A percentile compares a stretch with the other conserved stretches of the same genome.
phyloP scores from a whole-genome alignment of 1,140 invertebrate genomes.

The Antheraea pernyi region DNA sequence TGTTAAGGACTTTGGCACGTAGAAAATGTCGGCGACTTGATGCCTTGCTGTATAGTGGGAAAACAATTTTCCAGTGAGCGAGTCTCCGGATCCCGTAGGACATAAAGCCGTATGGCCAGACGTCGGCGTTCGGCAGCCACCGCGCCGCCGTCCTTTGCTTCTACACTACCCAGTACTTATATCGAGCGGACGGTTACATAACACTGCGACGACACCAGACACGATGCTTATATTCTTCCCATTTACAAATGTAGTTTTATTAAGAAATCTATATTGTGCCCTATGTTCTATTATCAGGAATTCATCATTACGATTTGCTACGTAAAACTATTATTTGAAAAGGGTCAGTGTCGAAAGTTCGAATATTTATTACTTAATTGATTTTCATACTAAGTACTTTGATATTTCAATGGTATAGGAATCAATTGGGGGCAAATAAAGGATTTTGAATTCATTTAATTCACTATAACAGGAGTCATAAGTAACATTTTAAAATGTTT shows the following conservation, averaged over 20 bases:
- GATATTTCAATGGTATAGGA: too few relatives aligned
- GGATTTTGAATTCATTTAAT: too few relatives aligned
- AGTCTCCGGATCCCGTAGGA: slow-evolving; percentile 32
- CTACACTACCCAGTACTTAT: slow-evolving; percentile 30
- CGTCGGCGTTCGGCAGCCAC: slow-evolving; percentile 36
- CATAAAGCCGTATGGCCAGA: slow-evolving; percentile 36
- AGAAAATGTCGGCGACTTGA: neutral
- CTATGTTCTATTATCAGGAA: neutral
- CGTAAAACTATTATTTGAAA: neutral
- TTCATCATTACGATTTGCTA: too few relatives aligned
- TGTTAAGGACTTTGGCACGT: neutral
- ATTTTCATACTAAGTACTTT: too few relatives aligned
- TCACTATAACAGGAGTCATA: too few relatives aligned
- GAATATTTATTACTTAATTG: too few relatives aligned
- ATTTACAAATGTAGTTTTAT: slow-evolving; percentile 30
- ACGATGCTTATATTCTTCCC: slow-evolving; percentile 36
- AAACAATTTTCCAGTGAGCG: slow-evolving; percentile 42
- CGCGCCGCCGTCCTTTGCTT: slow-evolving; percentile 39
- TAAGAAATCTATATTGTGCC: neutral
- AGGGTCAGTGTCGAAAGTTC: too few relatives aligned
- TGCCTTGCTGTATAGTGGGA: neutral
- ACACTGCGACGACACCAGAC: slow-evolving; percentile 65
- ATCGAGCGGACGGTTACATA: slow-evolving; percentile 65
- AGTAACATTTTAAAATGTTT: too few relatives aligned
- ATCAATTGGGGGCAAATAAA: too few relatives aligned